Evolutionary conservation across 2,888 invertebrate genomes (phyloP), one percentile per base, ranked within the genome.

Genomic region (Agapetus fuscipes): DNA sequence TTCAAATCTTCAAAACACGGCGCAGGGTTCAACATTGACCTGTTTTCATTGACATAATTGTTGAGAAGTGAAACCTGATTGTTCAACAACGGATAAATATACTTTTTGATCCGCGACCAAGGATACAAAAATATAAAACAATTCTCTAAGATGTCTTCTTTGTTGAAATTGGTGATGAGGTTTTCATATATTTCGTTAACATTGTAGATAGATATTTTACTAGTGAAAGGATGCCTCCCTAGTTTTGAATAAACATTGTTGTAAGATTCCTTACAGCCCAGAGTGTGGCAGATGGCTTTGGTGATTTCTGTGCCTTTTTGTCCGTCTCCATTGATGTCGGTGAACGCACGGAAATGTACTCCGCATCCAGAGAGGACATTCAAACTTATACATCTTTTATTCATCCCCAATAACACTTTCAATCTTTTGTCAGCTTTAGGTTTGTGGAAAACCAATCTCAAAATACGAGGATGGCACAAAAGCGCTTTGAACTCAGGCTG

Each of bases 111-210:
- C 56, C 64, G 66, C 40, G 54, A 61, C 67, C 64, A 65, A n/a
- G 68, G 68, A 51, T 69, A 69, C 14, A 70, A 45, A 26, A 69
- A 49, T 42, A 70, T 57, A 27, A 58, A 50, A 41, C 65, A 66
- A 45, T 70, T 70, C 43, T 62, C 54, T 57, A 54, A 68, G 34
- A 70, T 64, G 41, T 69, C 68, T 41, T 56, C 46, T 26, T 54
- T 37, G 25, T 57, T 52, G 51, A 60, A 70, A 10, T 59, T 46
- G 30, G 30, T 46, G 15, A 54, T 55, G 43, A 69, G 51, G 49
- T 64, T 53, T 27, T 63, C 51, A 54, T 56, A 58, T 2, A 62
- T 61, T 60, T 53, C 29, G 10, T 34, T 10, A 9, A 37, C 24
- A 25, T 33, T 28, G 10, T 14, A 26, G 6, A 39, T 9, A 3